Percentiles rank a stretch among this genome's conserved stretches.
Conservation (phyloP, 2,888 invertebrate species). For the Sturmia bella region DNA sequence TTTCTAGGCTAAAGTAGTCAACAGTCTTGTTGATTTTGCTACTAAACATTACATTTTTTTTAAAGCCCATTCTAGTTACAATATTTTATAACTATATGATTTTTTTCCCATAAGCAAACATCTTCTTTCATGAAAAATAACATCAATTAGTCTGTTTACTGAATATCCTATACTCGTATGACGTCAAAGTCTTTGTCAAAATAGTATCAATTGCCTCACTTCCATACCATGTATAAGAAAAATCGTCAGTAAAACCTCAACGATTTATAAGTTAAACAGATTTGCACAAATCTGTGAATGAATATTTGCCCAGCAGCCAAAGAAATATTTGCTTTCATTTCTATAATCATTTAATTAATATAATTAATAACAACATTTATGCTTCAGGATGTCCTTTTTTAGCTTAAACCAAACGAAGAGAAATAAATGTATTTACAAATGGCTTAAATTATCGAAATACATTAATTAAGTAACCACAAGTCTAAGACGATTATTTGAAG, state of each 20-base stretch:
- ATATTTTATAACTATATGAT: background rate
- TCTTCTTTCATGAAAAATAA: constrained; percentile 3
- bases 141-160: constrained; percentile 49
- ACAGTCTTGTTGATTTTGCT: too few relatives aligned
- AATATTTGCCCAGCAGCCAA: constrained; percentile 12
- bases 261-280: constrained; percentile 9
- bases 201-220: background rate
- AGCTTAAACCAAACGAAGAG: background rate
- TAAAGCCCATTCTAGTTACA: too few relatives aligned
- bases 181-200: background rate
- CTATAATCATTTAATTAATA: constrained; percentile 65
- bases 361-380: constrained; percentile 60
- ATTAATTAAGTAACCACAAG: constrained; percentile 63
- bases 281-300: background rate
- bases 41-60: too few relatives aligned
- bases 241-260: constrained; percentile 34
- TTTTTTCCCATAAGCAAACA: constrained; percentile 7
- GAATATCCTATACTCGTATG: background rate
- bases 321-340: constrained; percentile 25
- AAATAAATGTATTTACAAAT: constrained; percentile 34
- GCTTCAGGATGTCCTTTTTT: constrained; percentile 36
- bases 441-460: constrained; percentile 40
- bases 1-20: too few relatives aligned
- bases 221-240: constrained; percentile 1
- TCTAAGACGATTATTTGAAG: constrained; percentile 43